Base-by-base conservation (phyloP, 2,888 invertebrate species). In the Camptogramma bilineatum region DNA sequence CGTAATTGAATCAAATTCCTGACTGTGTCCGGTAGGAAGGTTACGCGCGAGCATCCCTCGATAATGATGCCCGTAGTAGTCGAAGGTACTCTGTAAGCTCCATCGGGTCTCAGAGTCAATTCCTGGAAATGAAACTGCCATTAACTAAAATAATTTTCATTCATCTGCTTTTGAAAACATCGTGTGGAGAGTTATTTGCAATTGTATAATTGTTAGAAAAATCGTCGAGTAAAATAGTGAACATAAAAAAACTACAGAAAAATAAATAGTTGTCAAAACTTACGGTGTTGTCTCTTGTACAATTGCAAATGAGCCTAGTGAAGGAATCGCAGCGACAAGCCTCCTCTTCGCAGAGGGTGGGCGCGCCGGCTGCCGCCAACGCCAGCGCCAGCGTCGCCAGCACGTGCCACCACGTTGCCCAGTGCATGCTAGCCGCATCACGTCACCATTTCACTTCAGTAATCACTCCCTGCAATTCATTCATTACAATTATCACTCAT, bases 21-120 rank as follows among this genome's bases (percentile, higher is more conserved):
- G 52, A 96, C 90, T 7, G 96, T 93, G 75, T 95, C 91, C 0
- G 91, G 77, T 48, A 94, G 88, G 71, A 96, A 94, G 53, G 86
- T 90, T 4, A 96, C 94, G 31, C 91, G 87, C 56, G 93, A 91
- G 82, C 97, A 97, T 80, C 95, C 95, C 66, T 94, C 91, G 65
- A 97, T 94, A 70, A 94, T 91, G 73, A 97, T 95, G 62, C 92
- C 93, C 58, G 94, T 94, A 9, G 94, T 90, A 55, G 93, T 91
- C 7, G 90, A 77, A 58, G 94, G 94, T 55, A 95, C 84, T 70
- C 91, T 83, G 74, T 90, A 91, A n/a, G 93, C 89, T 28, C 94
- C 94, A 64, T 94, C 91, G 5, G 94, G 92, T 50, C 95, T 91
- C 65, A 96, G 80, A 31, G 94, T 91, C 83, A 95, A 88, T 76